Base-by-base conservation (phyloP, 2,888 invertebrate species). In the Drosophila longiperda region DNA sequence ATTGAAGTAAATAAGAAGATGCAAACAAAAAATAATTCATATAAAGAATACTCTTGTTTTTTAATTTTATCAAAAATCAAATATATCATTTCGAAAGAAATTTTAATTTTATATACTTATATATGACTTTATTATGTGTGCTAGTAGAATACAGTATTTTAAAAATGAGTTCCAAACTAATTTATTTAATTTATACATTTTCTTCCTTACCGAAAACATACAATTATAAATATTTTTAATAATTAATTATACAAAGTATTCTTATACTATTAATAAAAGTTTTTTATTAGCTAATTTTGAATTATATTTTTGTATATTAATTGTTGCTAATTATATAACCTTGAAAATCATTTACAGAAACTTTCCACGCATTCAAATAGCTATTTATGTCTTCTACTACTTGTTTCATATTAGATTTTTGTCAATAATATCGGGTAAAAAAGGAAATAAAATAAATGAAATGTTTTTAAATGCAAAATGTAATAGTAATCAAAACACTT, bases 401-500 rank as follows among this genome's bases (percentile, higher is more conserved):
- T 15, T 53, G 34, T 20, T 1, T 52, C n/a, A 20, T 12, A 20
- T 53, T 12, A 15, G 12, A 17, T 26, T 12, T n/a, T 17, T 50
- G 17, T 29, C 29, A 29, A 29, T n/a, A 50, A 29, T n/a, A 32
- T 11, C 9, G 9, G 3, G 26, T 11, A 9, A 26, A 9, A 17
- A 54, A n/a, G n/a, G 12, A 36, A 6, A 36, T 17, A 17, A 36
- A 1, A 26, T 15, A 32, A 15, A 3, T 26, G 8, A 12, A n/a
- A 65, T 23, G 32, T 15, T 15, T 54, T 54, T n/a, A 66, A 38
- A 54, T 33, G 32, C 3, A 33, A 66, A 15, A 48, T 54, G n/a
- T 33, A 42, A 52, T 26, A 48, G 17, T 66, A 66, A 49, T 66
- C 48, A 54, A 54, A 66, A 33, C 66, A 61, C 45, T 34, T 33